Conservation (phyloP, 1,140 invertebrate genomes). For the Aleiodes sp. region DNA sequence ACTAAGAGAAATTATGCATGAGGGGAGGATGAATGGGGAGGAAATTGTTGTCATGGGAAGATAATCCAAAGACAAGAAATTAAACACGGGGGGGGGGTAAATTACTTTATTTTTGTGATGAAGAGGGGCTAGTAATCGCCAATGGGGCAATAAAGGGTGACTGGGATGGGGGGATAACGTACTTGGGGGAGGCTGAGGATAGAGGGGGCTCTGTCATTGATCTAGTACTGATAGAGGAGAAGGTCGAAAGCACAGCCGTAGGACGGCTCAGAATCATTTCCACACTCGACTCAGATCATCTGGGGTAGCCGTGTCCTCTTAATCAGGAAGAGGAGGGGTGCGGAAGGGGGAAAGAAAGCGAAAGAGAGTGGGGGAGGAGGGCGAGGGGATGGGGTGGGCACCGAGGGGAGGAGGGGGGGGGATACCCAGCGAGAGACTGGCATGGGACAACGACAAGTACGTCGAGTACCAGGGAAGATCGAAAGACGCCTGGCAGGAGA, state of each 20-base stretch:
- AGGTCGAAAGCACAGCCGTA: not conserved
- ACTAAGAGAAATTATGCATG: not conserved
- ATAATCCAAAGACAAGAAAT: not conserved
- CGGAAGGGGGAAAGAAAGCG: not conserved
- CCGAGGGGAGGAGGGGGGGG: no score
- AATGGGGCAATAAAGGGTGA: not conserved
- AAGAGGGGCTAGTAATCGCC: not conserved
- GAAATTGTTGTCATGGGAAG: not conserved
- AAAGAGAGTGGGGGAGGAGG: not conserved
- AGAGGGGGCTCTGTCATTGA: not conserved
- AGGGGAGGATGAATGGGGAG: not conserved
- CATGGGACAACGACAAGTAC: no score
- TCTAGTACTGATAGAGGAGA: not conserved
- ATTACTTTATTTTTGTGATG: not conserved
- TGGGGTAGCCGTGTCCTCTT: not conserved
- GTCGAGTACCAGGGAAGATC: no score
- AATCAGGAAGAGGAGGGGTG: not conserved
- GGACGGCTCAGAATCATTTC: not conserved
- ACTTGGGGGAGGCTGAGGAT: not conserved
- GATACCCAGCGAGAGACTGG: no score
- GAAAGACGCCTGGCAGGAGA: no score
- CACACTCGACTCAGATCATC: not conserved
- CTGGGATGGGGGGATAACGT: not conserved
- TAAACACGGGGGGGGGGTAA: not conserved
- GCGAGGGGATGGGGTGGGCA: no score